phyloP scores from a whole-genome alignment of 2,888 invertebrate genomes.

The Hemistola chrysoprasaria region DNA sequence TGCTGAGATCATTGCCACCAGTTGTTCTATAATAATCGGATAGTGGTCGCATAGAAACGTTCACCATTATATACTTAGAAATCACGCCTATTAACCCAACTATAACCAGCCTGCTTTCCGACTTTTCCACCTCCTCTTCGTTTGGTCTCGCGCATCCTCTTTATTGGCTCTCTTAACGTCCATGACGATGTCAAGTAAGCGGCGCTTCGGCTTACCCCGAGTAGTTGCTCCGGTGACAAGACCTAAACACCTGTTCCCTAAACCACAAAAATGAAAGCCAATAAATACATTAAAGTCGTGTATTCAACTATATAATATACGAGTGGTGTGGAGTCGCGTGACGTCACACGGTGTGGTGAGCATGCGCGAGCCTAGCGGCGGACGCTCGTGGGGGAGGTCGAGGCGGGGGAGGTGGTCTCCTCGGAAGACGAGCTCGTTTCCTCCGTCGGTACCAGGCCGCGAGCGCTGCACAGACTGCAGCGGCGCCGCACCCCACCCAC shows the following conservation, averaged over 20 bases:
- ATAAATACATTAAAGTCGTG: conserved; percentile 61
- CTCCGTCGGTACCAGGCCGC: conserved; percentile 45
- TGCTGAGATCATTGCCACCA: no score
- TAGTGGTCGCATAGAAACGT: no score
- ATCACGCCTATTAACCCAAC: no score
- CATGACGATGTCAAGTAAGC: no score
- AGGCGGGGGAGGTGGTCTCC: conserved; percentile 64
- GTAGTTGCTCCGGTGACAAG: no score
- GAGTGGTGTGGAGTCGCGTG: conserved; percentile 36
- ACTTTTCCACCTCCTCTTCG: no score
- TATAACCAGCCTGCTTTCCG: no score
- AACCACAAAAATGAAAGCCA: conserved; percentile 41
- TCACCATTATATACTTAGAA: no score
- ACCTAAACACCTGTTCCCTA: background rate
- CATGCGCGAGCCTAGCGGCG: conserved; percentile 57
- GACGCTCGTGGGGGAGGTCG: conserved; percentile 69
- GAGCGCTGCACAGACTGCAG: conserved; percentile 43
- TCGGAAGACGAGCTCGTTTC: conserved; percentile 40
- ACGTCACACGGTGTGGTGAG: conserved; percentile 70
- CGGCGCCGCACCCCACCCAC: conserved; percentile 51
- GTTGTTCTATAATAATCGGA: no score
- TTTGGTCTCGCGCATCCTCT: no score
- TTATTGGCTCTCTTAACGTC: no score
- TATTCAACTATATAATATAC: conserved; percentile 49
- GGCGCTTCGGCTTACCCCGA: no score